These are phyloP conservation scores for Zeugodacus cucurbitae DNA, from an alignment of 1,140 invertebrate genomes.

Conservation along the genomic window DNA sequence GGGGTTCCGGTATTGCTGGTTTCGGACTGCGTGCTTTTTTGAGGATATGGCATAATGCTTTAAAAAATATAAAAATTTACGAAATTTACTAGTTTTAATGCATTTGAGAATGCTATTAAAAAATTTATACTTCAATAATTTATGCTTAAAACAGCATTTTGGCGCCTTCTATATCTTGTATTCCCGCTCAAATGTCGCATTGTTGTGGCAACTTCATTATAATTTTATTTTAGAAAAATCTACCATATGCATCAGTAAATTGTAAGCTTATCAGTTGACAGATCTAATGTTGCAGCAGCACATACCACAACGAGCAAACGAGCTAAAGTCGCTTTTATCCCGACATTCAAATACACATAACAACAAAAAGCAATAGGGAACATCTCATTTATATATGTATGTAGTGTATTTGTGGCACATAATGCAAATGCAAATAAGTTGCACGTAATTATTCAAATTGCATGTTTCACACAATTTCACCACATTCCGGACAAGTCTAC, in stretches of 20 bases:
- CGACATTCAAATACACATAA: not conserved
- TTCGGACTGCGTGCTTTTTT: not conserved
- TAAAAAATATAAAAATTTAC: not conserved
- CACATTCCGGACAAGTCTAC: constrained; percentile 47
- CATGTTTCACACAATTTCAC: constrained; percentile 66
- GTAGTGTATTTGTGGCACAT: not conserved
- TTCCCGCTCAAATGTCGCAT: not conserved
- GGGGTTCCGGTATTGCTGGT: not conserved
- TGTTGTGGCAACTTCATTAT: constrained; percentile 13
- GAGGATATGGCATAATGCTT: not conserved
- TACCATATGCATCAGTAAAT: constrained; percentile 21
- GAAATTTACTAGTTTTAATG: too few relatives aligned
- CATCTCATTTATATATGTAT: not conserved
- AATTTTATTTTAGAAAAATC: not conserved
- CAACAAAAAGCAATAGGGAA: not conserved
- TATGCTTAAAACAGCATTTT: not conserved
- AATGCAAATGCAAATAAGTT: constrained; percentile 31
- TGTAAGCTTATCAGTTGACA: constrained; percentile 8
- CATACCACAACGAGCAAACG: not conserved
- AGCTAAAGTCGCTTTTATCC: not conserved
- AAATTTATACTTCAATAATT: not conserved
- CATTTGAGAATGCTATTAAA: too few relatives aligned
- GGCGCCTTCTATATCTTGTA: not conserved
- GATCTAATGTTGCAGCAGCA: not conserved
- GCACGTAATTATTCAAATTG: constrained; percentile 65